Base-by-base conservation (phyloP, 2,113 vertebrate species). In the Marmota monax region DNA sequence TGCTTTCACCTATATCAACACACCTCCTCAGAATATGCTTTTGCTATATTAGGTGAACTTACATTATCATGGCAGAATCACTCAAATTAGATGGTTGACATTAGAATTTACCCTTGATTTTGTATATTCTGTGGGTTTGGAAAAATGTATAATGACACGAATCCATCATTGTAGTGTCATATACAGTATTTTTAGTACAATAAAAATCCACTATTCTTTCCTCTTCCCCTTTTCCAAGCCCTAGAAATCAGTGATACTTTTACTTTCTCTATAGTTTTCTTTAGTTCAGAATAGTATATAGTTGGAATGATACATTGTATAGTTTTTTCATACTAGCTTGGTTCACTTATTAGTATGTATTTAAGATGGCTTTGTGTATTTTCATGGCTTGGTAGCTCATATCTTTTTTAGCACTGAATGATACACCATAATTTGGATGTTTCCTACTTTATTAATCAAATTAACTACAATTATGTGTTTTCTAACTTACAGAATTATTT, bases 401-500 rank as follows among this genome's bases (percentile, higher is more conserved):
- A 34, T 88, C 3, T 51, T 23, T 58, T 77, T n/a, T 45, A 77
- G 42, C 29, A 77, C 42, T 63, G 39, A 65, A 17, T 5, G 25
- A n/a, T 65, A 48, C 5, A 34, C 16, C 45, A 51, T 79, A 22
- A 34, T 53, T 18, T n/a, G 18, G 9, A 22, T 79, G 1, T 79
- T 53, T 34, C 29, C 76, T 12, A 17, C 9, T 34, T 77, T 45
- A 63, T 18, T 76, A 29, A 25, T n/a, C 14, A 14, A 88, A n/a
- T 77, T 45, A 6, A 17, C 23, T 61, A 58, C 2, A 88, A 14
- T 56, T 18, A 32, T 22, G 39, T 7, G 1, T 84, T 87, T 79
- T 51, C 63, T 63, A 63, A 74, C 25, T 93, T 79, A 14, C 53
- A 42, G 23, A 23, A 37, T 39, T 51, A 70, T 53, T 77, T 96